These are phyloP conservation scores for Xenopus borealis DNA, from an alignment of 2,113 vertebrate genomes.

Conservation along the genomic window DNA sequence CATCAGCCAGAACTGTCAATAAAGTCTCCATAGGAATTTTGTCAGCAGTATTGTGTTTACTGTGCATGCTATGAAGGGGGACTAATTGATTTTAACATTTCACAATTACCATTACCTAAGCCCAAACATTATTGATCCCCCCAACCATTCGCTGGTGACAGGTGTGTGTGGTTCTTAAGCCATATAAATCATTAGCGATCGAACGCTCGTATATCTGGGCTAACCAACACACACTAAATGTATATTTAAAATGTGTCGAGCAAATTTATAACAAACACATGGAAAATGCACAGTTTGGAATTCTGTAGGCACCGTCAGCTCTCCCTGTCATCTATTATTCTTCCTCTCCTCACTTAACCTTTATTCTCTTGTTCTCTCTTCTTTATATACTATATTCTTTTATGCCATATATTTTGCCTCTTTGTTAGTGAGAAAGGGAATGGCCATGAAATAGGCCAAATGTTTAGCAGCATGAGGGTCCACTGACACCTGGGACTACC, in stretches of 20 bases:
- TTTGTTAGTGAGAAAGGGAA: too few relatives aligned
- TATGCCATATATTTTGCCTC: too few relatives aligned
- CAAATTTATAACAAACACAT: neutral
- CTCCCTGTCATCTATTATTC: too few relatives aligned
- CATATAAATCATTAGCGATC: slow-evolving; percentile 7
- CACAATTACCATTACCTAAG: slow-evolving; percentile 34
- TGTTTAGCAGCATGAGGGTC: too few relatives aligned
- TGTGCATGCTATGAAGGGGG: neutral
- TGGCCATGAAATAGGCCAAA: too few relatives aligned
- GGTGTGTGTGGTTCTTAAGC: slow-evolving; percentile 11
- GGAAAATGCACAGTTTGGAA: neutral
- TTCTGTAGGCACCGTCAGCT: too few relatives aligned
- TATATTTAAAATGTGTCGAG: neutral
- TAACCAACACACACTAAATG: neutral
- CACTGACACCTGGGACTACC: too few relatives aligned
- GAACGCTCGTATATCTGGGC: slow-evolving; percentile 12
- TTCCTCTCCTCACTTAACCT: too few relatives aligned
- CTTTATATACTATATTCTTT: too few relatives aligned
- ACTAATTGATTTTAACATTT: slow-evolving; percentile 19
- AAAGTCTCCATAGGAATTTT: slow-evolving; percentile 19
- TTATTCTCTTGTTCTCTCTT: too few relatives aligned
- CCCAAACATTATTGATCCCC: slow-evolving; percentile 27
- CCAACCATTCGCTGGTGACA: slow-evolving; percentile 30
- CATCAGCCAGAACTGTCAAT: slow-evolving; percentile 2
- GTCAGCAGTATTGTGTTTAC: slow-evolving; percentile 25